Base-by-base conservation (phyloP, 2,797 vertebrate species). In the Melanitta fusca region DNA sequence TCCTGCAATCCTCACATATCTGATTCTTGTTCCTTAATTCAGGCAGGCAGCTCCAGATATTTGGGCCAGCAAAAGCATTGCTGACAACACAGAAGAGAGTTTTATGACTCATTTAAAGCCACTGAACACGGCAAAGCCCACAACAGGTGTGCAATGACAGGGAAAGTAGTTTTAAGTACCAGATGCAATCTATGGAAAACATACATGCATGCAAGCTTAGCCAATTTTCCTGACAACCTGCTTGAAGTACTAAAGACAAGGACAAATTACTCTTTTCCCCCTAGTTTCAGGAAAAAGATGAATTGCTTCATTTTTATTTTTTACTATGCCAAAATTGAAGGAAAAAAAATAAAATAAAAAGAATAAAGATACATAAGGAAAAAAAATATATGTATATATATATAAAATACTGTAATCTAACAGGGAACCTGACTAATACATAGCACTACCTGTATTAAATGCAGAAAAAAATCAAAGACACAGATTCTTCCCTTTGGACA, bases 211-310 rank as follows among this genome's bases (percentile, higher is more conserved):
- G 57, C 14, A 71, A 36, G 51, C 47, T 85, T 60, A 71, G 57
- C 43, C 80, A 85, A 27, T 85, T 90, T 94, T 79, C 85, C 77
- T 57, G 58, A 80, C 58, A 90, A 84, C 39, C 32, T 90, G 14
- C n/a, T 25, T 61, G 32, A 88, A 81, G 70, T 53, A 90, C 66
- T 71, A 61, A 80, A 64, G 61, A 71, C 51, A 51, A 5, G 2
- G 60, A 69, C 61, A 91, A 93, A 64, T 83, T 83, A 74, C 21
- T 49, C 53, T 80, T 94, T 93, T 47, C 24, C 38, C 32, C 19
- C 28, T 21, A 22, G 14, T 71, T 91, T 82, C 54, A 74, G 53
- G 39, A n/a, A 85, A 90, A 74, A 64, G 30, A 10, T 80, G 32
- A 84, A 71, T 41, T 74, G 49, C 32, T 81, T 19, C 69, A 91